A percentile compares a stretch with the other conserved stretches of the same genome.
Evolutionary conservation across 2,888 invertebrate genomes (phyloP).

Genomic region (Acronicta aceris): DNA sequence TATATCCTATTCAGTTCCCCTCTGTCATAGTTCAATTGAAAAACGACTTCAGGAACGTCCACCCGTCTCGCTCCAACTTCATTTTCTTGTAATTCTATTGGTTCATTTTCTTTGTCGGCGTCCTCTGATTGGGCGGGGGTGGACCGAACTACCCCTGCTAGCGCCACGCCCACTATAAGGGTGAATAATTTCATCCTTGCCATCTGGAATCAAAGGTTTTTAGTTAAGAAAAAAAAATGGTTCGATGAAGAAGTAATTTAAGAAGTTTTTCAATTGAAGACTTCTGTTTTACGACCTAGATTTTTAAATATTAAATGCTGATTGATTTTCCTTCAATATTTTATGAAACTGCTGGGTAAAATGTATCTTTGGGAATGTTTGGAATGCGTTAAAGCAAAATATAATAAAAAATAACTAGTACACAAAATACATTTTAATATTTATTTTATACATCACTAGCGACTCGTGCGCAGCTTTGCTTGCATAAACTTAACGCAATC

Average conservation of each 20-base stretch:
- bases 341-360: no score
- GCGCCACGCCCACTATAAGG: slow-evolving; percentile 75
- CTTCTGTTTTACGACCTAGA: background rate
- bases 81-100: slow-evolving; percentile 63
- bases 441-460: no score
- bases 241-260: slow-evolving; percentile 12
- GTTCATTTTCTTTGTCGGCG: slow-evolving; percentile 56
- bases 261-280: slow-evolving; percentile 16
- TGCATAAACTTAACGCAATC: no score
- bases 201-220: slow-evolving; percentile 64
- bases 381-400: no score
- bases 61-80: slow-evolving; percentile 67
- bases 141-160: slow-evolving; percentile 60
- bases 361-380: no score
- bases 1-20: slow-evolving; percentile 86
- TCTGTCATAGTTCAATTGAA: slow-evolving; percentile 82
- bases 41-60: slow-evolving; percentile 80
- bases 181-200: slow-evolving; percentile 67
- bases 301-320: background rate
- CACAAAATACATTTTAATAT: no score
- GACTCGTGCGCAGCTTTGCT: no score
- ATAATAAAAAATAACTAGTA: no score
- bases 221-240: slow-evolving; percentile 18
- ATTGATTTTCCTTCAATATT: no score
- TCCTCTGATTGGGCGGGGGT: slow-evolving; percentile 69